Evolutionary conservation across 2,888 invertebrate genomes (phyloP).

Genomic region (Cinara cedri): DNA sequence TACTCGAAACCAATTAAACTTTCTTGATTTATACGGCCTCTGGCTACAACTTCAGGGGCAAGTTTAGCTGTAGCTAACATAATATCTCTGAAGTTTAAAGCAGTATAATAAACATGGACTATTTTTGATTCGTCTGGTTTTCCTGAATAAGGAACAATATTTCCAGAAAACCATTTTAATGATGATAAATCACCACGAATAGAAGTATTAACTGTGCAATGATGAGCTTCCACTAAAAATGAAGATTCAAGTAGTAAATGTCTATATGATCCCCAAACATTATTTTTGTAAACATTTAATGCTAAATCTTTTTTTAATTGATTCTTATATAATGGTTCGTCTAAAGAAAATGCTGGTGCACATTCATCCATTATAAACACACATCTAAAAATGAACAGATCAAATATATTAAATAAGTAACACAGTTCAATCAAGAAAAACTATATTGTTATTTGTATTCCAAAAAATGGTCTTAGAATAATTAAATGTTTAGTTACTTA

Average conservation of each 20-base stretch:
- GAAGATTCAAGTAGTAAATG: conserved; percentile 73
- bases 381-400: conserved; percentile 65
- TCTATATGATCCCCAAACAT: conserved; percentile 82
- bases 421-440: too few relatives aligned
- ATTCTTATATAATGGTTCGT: conserved; percentile 70
- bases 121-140: conserved; percentile 59
- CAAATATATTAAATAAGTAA: too few relatives aligned
- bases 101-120: conserved; percentile 73
- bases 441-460: too few relatives aligned
- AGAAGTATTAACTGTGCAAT: conserved; percentile 78
- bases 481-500: too few relatives aligned
- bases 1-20: conserved; percentile 70
- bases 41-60: conserved; percentile 79
- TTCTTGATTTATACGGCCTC: conserved; percentile 70
- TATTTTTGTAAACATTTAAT: conserved; percentile 76
- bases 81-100: conserved; percentile 92
- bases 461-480: too few relatives aligned
- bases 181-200: conserved; percentile 86
- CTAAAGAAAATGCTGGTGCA: conserved; percentile 72
- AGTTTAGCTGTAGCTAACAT: conserved; percentile 93
- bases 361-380: conserved; percentile 69
- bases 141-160: conserved; percentile 49
- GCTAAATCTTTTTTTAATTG: conserved; percentile 77
- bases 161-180: conserved; percentile 82
- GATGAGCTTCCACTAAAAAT: conserved; percentile 66